Conservation (phyloP, 2,797 vertebrate species). For the Enoplosus armatus region DNA sequence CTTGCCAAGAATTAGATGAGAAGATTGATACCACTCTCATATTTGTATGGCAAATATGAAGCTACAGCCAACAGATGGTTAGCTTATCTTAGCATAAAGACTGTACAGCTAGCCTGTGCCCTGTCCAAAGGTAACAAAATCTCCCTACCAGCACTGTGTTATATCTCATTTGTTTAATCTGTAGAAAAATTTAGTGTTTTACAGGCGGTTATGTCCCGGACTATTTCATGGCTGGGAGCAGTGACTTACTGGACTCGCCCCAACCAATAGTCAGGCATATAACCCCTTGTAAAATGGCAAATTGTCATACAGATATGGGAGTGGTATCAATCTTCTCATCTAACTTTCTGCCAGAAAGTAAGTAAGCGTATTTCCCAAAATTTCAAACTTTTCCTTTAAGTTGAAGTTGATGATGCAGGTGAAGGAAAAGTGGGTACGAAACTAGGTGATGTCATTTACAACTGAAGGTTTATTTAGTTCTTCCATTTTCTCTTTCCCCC, state of each 20-base stretch:
- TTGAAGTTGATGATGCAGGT: background rate
- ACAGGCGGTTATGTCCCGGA: background rate
- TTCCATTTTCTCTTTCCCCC: constrained; percentile 42
- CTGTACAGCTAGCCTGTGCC: background rate
- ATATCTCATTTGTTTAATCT: background rate
- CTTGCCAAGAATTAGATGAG: background rate
- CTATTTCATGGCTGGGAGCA: background rate
- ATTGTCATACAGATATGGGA: background rate
- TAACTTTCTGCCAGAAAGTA: background rate
- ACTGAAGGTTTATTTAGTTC: background rate
- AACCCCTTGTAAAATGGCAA: background rate
- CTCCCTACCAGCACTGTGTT: background rate
- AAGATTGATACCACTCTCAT: background rate
- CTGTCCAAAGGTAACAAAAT: background rate
- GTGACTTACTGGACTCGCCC: background rate
- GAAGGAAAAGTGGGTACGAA: background rate
- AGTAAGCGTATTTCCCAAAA: background rate
- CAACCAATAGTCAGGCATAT: background rate
- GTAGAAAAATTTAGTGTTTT: background rate
- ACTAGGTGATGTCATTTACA: background rate
- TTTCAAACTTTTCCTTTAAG: background rate
- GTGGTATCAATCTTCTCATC: background rate
- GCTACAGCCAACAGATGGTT: background rate
- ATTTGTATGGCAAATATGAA: background rate
- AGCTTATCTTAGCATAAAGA: background rate